Percentiles rank a stretch among this genome's conserved stretches.
These are phyloP conservation scores for Spizella passerina DNA, from an alignment of 2,797 vertebrate genomes.

Conservation along the genomic window DNA sequence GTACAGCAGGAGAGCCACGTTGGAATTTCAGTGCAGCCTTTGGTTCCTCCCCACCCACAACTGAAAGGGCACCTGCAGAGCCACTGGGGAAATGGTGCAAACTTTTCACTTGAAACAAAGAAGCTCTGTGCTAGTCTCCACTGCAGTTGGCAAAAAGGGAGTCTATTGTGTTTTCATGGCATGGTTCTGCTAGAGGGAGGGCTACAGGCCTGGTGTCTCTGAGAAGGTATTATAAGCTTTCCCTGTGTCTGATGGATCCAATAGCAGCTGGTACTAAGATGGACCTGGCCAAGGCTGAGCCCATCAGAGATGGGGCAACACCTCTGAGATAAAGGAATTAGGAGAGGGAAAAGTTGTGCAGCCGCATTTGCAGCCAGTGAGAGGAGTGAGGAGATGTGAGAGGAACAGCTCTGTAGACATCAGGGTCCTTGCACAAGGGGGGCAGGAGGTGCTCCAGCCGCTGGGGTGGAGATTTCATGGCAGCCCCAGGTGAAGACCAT, in stretches of 20 bases:
- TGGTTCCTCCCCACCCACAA: neutral
- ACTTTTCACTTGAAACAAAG: neutral
- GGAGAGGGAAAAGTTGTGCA: neutral
- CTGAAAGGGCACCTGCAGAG: neutral
- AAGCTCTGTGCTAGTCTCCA: neutral
- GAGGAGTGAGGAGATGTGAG: neutral
- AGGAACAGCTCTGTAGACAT: neutral
- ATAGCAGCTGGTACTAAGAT: neutral
- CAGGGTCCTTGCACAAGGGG: neutral
- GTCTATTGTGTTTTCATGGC: neutral
- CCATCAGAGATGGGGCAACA: neutral
- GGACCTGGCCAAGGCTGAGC: neutral
- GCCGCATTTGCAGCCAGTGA: neutral
- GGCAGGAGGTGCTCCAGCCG: neutral
- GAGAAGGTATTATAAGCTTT: neutral
- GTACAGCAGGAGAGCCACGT: neutral
- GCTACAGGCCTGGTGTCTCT: neutral
- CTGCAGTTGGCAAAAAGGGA: neutral
- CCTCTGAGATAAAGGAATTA: neutral
- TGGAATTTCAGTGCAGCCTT: neutral
- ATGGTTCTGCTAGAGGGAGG: neutral
- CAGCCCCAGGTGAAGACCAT: neutral
- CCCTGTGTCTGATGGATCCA: neutral
- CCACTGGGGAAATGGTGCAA: neutral
- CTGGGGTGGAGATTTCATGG: neutral